These are phyloP conservation scores for Eurystomus gularis DNA, from an alignment of 2,113 vertebrate species.

Conservation along the genomic window DNA sequence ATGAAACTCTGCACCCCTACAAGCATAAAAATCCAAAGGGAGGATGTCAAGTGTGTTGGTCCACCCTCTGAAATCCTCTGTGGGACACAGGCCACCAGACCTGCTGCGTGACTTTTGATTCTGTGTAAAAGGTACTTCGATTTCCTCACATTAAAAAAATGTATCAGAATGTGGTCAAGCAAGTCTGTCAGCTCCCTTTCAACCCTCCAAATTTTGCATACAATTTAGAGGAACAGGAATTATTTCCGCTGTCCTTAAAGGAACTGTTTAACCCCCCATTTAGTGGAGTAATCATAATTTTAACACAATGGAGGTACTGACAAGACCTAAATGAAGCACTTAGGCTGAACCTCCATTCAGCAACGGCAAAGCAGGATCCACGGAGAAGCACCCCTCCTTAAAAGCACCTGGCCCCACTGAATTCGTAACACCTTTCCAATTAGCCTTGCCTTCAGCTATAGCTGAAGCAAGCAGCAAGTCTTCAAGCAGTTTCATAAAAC, in stretches of 20 bases:
- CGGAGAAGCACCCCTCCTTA: neutral
- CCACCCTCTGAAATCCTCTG: neutral
- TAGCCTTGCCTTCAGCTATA: fast-evolving
- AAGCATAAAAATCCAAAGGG: neutral
- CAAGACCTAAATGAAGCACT: neutral
- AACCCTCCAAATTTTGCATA: neutral
- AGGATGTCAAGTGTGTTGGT: neutral
- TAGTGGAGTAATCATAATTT: neutral
- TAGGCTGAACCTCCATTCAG: neutral
- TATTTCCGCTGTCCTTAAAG: neutral
- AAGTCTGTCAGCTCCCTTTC: neutral
- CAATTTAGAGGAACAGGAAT: neutral
- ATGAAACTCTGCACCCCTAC: neutral
- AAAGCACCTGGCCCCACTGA: neutral
- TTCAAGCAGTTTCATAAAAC: neutral
- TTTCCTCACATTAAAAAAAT: neutral
- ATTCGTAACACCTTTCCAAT: fast-evolving
- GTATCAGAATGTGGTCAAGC: neutral
- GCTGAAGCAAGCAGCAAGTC: neutral
- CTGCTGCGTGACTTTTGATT: neutral
- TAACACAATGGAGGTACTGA: neutral
- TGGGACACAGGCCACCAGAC: neutral
- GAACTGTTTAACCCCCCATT: neutral
- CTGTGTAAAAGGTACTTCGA: neutral
- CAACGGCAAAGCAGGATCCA: neutral